A percentile compares a stretch with the other conserved stretches of the same genome.
Conservation (phyloP, 2,888 invertebrate genomes). For the Ormyrus pomaceus region DNA sequence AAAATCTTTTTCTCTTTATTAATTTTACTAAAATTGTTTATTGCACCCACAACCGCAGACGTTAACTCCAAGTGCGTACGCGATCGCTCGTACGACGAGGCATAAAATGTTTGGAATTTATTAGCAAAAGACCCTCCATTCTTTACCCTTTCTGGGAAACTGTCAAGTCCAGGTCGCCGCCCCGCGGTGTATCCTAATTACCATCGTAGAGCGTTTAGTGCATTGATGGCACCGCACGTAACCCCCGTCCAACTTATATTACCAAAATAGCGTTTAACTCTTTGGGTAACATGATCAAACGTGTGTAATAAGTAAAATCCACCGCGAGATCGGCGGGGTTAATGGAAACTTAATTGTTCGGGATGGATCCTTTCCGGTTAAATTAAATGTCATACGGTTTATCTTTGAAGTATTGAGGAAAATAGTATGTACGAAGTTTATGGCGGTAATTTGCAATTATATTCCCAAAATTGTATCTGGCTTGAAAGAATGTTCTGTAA, state of each 20-base stretch:
- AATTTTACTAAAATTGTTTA: background rate
- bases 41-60: background rate
- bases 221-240: constrained; percentile 59
- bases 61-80: background rate
- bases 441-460: background rate
- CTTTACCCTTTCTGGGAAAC: constrained; percentile 65
- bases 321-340: background rate
- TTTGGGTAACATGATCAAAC: constrained; percentile 24
- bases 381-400: no score
- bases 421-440: no score
- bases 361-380: no score
- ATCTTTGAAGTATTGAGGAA: no score
- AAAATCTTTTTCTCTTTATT: background rate
- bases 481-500: background rate
- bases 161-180: constrained; percentile 69
- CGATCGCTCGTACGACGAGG: constrained; percentile 57
- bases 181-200: constrained; percentile 68
- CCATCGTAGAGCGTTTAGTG: constrained; percentile 54
- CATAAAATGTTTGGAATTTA: constrained; percentile 65
- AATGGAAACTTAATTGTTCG: background rate
- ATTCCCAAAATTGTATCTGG: background rate
- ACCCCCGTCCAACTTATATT: constrained; percentile 22
- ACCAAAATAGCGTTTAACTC: constrained; percentile 27
- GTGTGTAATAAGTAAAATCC: constrained; percentile 3
- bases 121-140: constrained; percentile 65